Base-by-base conservation (phyloP, 2,113 vertebrate genomes). In the Seriola dumerili region DNA sequence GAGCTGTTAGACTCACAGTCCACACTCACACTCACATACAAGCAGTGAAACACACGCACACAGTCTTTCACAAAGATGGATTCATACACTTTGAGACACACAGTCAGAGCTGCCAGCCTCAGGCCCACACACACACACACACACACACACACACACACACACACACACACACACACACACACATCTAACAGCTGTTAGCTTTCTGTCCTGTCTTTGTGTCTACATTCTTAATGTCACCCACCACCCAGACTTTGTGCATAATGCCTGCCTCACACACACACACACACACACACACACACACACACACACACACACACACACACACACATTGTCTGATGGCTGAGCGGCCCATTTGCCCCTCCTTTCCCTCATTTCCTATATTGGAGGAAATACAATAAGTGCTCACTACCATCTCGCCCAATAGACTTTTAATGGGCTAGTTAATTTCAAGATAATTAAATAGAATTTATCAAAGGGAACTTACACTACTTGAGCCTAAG, bases 371-470 rank as follows among this genome's bases (percentile, higher is more conserved):
- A 80, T 90, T 90, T 90, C 83, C 83, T 90, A 38, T 50, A 78
- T 46, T 54, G 79, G 16, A 85, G 79, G 83, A 89, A 89, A 80
- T 78, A 72, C 81, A 84, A 80, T 88, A 79, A 86, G 74, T 78
- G 80, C 73, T 87, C 80, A 2, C 68, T 63, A 62, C 72, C 83
- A 81, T 89, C 83, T 85, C 80, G 83, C 91, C 77, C 79, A 64
- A 89, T 86, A 71, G 79, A 63, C 85, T 89, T 86, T 90, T 88
- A 92, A 91, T 92, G 79, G 80, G 67, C 81, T 78, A 73, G 75
- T 83, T 88, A 92, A 91, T 92, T 89, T 85, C 34, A 0, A 77
- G 84, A 83, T 91, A 71, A 85, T 91, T 88, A 91, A 90, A 89
- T 63, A 29, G 46, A 86, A 91, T 89, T 91, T 70, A 83, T 90